Conservation (phyloP, 2,113 vertebrate species). For the Oreochromis spilurus region DNA sequence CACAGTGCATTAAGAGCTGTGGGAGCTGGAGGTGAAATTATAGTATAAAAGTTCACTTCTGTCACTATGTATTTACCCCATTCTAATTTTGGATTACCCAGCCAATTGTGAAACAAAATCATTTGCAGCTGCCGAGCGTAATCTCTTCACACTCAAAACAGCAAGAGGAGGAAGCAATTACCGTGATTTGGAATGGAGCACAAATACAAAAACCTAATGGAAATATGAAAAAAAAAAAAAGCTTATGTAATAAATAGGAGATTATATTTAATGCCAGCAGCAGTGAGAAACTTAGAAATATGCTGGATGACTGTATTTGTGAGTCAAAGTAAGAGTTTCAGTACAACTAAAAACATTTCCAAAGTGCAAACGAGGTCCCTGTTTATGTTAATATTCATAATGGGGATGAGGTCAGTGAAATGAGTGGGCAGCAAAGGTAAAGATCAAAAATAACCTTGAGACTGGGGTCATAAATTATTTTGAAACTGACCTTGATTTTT, state of each 20-base stretch:
- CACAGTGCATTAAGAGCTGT: slow-evolving; percentile 13
- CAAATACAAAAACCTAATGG: slow-evolving; percentile 16
- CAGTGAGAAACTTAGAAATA: not conserved
- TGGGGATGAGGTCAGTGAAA: slow-evolving; percentile 31
- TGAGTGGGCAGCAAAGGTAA: slow-evolving; percentile 17
- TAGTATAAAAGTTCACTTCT: slow-evolving; percentile 22
- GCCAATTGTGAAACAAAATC: slow-evolving; percentile 33
- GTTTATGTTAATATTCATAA: slow-evolving; percentile 30
- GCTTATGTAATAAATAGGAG: slow-evolving; percentile 36
- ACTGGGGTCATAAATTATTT: slow-evolving; percentile 43
- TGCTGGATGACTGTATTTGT: not conserved
- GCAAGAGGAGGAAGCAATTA: slow-evolving; percentile 52
- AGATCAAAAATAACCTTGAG: slow-evolving; percentile 38
- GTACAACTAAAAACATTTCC: not conserved
- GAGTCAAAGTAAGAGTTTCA: not conserved
- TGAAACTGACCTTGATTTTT: slow-evolving; percentile 53
- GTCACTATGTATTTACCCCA: not conserved
- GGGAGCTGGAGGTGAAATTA: slow-evolving; percentile 18
- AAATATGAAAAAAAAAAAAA: slow-evolving; percentile 33
- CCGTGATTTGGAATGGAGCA: slow-evolving; percentile 24
- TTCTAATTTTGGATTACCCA: slow-evolving; percentile 25
- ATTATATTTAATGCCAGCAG: slow-evolving; percentile 17
- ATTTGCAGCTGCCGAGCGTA: slow-evolving; percentile 36
- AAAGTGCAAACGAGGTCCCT: slow-evolving; percentile 16
- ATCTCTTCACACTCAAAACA: slow-evolving; percentile 33